Base-by-base conservation (phyloP, 1,140 invertebrate species). In the Dermatophagoides farinae region DNA sequence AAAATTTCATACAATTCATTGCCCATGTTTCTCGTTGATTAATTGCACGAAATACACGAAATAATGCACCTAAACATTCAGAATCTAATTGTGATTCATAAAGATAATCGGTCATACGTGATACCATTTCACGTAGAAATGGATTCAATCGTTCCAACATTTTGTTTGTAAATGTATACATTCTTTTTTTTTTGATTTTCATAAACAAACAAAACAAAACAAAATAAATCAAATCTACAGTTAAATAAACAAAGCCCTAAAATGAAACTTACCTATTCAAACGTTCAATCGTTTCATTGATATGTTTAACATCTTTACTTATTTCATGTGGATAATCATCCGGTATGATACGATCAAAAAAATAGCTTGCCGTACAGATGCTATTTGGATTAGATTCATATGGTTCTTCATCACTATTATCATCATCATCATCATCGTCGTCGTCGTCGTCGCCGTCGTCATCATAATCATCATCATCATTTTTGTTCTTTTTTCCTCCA, bases 301-400 rank as follows among this genome's bases (percentile, higher is more conserved):
- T 49, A 52, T 60, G 58, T 52, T 60, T 47, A 18, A 60, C 58
- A 38, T 49, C 44, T 52, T 49, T 47, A 14, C 25, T 50, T 23
- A 47, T 60, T 18, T 49, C 58, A 10, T 51, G n/a, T 41, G 44
- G 44, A 37, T 47, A 50, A 47, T 50, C 43, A 11, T 31, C 44
- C 10, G 44, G 25, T 14, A 47, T 60, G 16, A 60, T 11, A 5
- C 44, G 57, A 31, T 58, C 43, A 38, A 58, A 16, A 58, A 58
- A 58, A 18, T 58, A 46, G 12, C 44, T 11, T 1, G 57, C 43
- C 20, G 57, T 44, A 38, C 57, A 58, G 12, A 58, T 23, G 47
- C 44, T 58, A n/a, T 46, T 46, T 5, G 39, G 47, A 16, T 18
- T 16, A 14, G 16, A 55, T 14, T 44, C 38, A n/a, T 43, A 47